Conservation (phyloP, 2,113 vertebrate genomes). For the Leptobrachium ailaonicum region DNA sequence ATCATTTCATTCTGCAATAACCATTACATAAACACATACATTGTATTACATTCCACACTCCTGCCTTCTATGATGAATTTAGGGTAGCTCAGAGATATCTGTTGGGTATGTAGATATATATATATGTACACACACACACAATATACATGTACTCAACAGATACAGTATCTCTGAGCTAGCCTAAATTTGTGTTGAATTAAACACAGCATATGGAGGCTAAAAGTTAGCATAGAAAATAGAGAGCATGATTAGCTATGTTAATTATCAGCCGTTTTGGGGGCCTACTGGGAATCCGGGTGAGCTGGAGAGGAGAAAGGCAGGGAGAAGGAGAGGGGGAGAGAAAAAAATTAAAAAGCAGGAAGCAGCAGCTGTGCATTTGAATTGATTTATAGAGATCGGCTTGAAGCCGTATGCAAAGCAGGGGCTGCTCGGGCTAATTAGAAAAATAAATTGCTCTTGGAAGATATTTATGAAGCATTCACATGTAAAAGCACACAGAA, state of each 20-base stretch:
- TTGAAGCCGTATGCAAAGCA: slow-evolving; percentile 55
- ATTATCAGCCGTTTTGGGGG: slow-evolving; percentile 51
- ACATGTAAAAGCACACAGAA: slow-evolving; percentile 52
- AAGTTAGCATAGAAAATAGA: not conserved
- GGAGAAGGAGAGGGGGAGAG: slow-evolving; percentile 32
- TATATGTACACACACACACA: too few relatives aligned
- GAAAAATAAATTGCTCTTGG: slow-evolving; percentile 59
- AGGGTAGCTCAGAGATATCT: too few relatives aligned
- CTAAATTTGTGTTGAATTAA: not conserved
- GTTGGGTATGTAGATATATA: too few relatives aligned
- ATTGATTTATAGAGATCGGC: slow-evolving; percentile 58
- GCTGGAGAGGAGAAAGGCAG: not conserved
- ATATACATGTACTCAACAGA: too few relatives aligned
- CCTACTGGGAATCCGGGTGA: slow-evolving; percentile 55
- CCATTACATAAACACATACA: too few relatives aligned
- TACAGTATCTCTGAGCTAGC: too few relatives aligned
- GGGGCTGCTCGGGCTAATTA: slow-evolving; percentile 56
- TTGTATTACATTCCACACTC: too few relatives aligned
- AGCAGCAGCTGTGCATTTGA: slow-evolving; percentile 59
- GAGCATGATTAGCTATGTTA: slow-evolving; percentile 57
- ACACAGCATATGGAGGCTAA: slow-evolving; percentile 21
- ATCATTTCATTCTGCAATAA: too few relatives aligned
- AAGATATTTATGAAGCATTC: slow-evolving; percentile 60
- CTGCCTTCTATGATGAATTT: too few relatives aligned
- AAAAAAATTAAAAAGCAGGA: slow-evolving; percentile 82